Percentiles rank a stretch among this genome's conserved stretches.
phyloP scores from a whole-genome alignment of 2,888 invertebrate genomes.

The Parelbella ahira region DNA sequence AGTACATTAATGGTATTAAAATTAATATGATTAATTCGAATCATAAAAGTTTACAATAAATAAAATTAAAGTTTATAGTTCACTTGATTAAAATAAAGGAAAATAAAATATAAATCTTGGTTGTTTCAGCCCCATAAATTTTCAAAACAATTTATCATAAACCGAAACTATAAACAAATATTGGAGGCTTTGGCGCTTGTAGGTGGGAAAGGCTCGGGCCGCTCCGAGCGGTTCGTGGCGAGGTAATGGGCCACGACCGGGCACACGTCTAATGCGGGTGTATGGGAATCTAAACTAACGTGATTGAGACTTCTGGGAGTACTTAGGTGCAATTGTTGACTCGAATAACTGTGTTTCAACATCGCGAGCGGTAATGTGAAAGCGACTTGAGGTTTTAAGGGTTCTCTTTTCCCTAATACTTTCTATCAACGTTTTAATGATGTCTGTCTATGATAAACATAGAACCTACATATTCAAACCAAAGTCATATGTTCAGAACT shows the following conservation, averaged over 20 bases:
- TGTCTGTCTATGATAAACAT: too few relatives aligned
- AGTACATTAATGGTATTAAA: too few relatives aligned
- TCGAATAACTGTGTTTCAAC: slow-evolving; percentile 43
- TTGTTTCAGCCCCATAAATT: slow-evolving; percentile 12
- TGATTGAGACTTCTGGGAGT: slow-evolving; percentile 57
- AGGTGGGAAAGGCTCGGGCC: slow-evolving; percentile 37
- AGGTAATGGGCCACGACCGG: slow-evolving; percentile 54
- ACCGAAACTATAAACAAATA: slow-evolving; percentile 22
- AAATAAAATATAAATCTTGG: too few relatives aligned
- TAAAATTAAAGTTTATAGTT: too few relatives aligned
- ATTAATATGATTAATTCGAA: too few relatives aligned
- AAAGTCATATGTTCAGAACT: too few relatives aligned
- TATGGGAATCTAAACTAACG: slow-evolving; percentile 60
- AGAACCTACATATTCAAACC: too few relatives aligned
- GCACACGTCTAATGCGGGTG: slow-evolving; percentile 30
- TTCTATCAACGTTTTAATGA: too few relatives aligned
- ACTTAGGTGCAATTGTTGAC: slow-evolving; percentile 48
- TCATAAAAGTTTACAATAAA: too few relatives aligned
- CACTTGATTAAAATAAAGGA: too few relatives aligned
- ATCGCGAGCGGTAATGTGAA: background rate
- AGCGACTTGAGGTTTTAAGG: slow-evolving; percentile 5
- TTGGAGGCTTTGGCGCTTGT: slow-evolving; percentile 12
- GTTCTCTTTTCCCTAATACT: too few relatives aligned
- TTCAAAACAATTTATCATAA: slow-evolving; percentile 4
- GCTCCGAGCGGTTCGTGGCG: slow-evolving; percentile 63